A percentile compares a stretch with the other conserved stretches of the same genome.
Evolutionary conservation across 2,113 vertebrate genomes (phyloP).

Genomic region (Oreocharis arfaki): DNA sequence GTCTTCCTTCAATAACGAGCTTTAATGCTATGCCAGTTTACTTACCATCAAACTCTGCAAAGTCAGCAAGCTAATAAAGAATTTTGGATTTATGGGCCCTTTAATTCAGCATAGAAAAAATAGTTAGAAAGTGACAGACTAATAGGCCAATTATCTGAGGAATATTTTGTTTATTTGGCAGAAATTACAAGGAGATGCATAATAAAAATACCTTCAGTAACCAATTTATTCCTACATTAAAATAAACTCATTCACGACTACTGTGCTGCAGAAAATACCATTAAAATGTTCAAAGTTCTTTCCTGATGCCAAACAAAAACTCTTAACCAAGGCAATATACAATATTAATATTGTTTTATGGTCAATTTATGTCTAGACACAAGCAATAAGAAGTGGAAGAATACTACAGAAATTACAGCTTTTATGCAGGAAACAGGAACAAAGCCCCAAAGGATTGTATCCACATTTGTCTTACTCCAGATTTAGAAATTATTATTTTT

Average conservation of each 20-base stretch:
- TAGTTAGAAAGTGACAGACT: conserved; percentile 15
- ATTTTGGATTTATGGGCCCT: conserved; percentile 46
- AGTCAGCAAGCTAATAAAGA: conserved; percentile 63
- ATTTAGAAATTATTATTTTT: conserved; percentile 23
- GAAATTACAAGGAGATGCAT: conserved; percentile 7
- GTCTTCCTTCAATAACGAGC: conserved; percentile 62
- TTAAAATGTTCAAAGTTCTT: conserved; percentile 55
- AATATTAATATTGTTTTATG: conserved; percentile 46
- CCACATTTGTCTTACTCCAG: conserved; percentile 6
- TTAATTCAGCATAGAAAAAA: conserved; percentile 25
- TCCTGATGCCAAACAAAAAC: conserved; percentile 40
- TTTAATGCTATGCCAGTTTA: conserved; percentile 58
- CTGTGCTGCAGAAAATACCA: not conserved
- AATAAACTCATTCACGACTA: conserved; percentile 39
- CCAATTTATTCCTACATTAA: conserved; percentile 40
- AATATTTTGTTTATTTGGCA: conserved; percentile 52
- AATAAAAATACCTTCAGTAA: conserved; percentile 37
- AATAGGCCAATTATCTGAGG: conserved; percentile 30
- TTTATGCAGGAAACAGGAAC: conserved; percentile 26
- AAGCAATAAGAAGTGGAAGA: conserved; percentile 20
- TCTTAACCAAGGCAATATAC: conserved; percentile 22
- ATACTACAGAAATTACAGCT: conserved; percentile 6
- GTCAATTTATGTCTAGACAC: conserved; percentile 35
- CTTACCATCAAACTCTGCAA: conserved; percentile 61
- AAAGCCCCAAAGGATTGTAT: conserved; percentile 23